Conservation (phyloP, 1,140 invertebrate genomes). For the Drosophila orena region DNA sequence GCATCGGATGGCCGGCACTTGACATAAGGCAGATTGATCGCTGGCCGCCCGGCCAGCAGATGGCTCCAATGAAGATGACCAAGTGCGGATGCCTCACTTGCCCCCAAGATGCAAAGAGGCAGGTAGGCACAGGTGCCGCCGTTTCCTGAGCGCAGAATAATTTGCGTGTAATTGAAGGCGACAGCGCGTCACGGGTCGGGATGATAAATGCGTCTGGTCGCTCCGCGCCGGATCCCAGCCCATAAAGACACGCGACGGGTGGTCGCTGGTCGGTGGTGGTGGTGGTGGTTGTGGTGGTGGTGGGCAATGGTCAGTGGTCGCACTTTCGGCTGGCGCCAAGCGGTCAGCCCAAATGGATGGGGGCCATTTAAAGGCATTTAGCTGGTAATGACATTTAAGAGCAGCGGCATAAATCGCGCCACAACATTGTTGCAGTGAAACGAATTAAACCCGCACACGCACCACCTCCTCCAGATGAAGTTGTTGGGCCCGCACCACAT, state of each 20-base stretch:
- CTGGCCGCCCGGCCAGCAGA: slow-evolving; percentile 32
- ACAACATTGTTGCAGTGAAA: slow-evolving; percentile 51
- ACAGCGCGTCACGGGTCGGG: slow-evolving; percentile 60
- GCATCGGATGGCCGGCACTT: slow-evolving; percentile 29
- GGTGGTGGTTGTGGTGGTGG: slow-evolving; percentile 6
- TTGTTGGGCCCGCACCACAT: slow-evolving; percentile 21
- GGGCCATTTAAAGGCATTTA: slow-evolving; percentile 80
- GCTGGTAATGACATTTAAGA: slow-evolving; percentile 70
- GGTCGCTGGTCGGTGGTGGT: slow-evolving; percentile 22
- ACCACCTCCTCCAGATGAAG: slow-evolving; percentile 20
- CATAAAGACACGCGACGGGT: slow-evolving; percentile 21
- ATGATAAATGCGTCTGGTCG: slow-evolving; percentile 70
- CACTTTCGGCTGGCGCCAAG: slow-evolving; percentile 53
- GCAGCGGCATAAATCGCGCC: slow-evolving; percentile 52
- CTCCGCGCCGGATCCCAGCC: slow-evolving; percentile 5
- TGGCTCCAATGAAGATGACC: slow-evolving; percentile 18
- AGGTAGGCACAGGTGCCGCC: slow-evolving; percentile 50
- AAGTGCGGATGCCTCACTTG: neutral
- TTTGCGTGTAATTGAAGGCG: slow-evolving; percentile 78
- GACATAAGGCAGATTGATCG: slow-evolving; percentile 80
- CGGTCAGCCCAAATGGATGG: slow-evolving; percentile 52
- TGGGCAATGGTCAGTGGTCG: slow-evolving; percentile 29
- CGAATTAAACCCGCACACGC: slow-evolving; percentile 22
- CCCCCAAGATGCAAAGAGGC: slow-evolving; percentile 8
- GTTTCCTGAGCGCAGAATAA: slow-evolving; percentile 65